These are phyloP conservation scores for Machaerirhynchus nigripectus DNA, from an alignment of 2,113 vertebrate genomes.

Conservation along the genomic window DNA sequence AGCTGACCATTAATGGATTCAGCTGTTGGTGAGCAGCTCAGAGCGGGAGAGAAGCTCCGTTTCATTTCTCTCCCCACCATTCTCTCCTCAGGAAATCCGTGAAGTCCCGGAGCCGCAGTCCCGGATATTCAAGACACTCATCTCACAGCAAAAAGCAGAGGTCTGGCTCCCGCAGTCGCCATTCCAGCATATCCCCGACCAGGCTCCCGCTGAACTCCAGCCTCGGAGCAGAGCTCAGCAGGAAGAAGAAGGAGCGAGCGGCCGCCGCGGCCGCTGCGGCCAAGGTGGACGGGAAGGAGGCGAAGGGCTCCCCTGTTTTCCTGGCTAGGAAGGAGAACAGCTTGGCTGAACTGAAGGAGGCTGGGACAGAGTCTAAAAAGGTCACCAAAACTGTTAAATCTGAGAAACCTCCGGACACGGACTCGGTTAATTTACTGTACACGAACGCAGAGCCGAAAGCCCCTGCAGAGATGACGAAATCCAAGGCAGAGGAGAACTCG, in stretches of 20 bases:
- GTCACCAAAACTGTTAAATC: constrained; percentile 63
- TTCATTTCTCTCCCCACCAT: neutral
- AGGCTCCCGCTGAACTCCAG: constrained; percentile 91
- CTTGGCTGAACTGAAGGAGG: constrained; percentile 69
- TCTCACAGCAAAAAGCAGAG: constrained; percentile 91
- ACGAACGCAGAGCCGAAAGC: constrained; percentile 66
- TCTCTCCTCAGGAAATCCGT: constrained; percentile 81
- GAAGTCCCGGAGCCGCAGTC: constrained; percentile 92
- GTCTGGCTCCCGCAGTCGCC: constrained; percentile 85
- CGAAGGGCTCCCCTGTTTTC: constrained; percentile 72
- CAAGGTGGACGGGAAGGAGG: constrained; percentile 78
- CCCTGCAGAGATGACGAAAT: constrained; percentile 57
- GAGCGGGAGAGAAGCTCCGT: rapidly evolving
- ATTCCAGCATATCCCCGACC: constrained; percentile 88
- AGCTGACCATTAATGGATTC: rapidly evolving
- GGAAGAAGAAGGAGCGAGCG: constrained; percentile 92
- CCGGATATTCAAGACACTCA: constrained; percentile 85
- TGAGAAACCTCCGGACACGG: constrained; percentile 72
- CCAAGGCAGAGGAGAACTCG: constrained; percentile 72
- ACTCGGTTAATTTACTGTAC: constrained; percentile 28
- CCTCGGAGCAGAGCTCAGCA: constrained; percentile 91
- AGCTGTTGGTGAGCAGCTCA: neutral
- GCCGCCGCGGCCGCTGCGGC: constrained; percentile 87
- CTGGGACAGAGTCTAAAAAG: constrained; percentile 72
- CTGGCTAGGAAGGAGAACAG: constrained; percentile 74